A percentile compares a stretch with the other conserved stretches of the same genome.
Evolutionary conservation across 2,888 invertebrate genomes (phyloP).

Genomic region (Phaonia tiefii): DNA sequence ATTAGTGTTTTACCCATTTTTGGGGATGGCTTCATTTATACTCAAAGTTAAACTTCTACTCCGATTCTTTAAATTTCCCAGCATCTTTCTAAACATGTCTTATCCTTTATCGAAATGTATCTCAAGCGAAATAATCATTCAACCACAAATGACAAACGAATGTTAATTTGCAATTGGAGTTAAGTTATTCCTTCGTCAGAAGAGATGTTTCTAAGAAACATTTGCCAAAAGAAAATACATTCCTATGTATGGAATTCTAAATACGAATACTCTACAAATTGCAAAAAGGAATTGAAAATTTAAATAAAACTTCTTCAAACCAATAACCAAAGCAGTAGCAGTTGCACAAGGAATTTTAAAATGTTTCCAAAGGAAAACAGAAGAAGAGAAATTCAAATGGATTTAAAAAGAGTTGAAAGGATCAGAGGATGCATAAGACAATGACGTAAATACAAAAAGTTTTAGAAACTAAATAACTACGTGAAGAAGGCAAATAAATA

Average conservation of each 20-base stretch:
- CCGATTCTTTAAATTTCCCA: no score
- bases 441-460: no score
- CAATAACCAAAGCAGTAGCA: neutral
- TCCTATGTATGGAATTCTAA: neutral
- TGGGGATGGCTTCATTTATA: no score
- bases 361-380: neutral
- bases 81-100: neutral
- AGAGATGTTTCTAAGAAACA: neutral
- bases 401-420: slow-evolving; percentile 1
- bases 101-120: slow-evolving; percentile 8
- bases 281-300: slow-evolving; percentile 46
- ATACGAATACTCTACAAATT: no score
- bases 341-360: slow-evolving; percentile 10
- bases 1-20: no score
- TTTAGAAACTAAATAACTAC: no score
- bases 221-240: slow-evolving; percentile 16
- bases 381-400: neutral
- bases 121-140: slow-evolving; percentile 38
- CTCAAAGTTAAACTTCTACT: no score
- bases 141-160: slow-evolving; percentile 49
- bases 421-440: no score
- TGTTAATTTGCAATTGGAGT: slow-evolving; percentile 40
- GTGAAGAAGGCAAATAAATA: neutral
- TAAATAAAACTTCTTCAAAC: slow-evolving; percentile 28
- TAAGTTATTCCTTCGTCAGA: neutral